Conservation (phyloP, 2,113 vertebrate species). For the Dicentrarchus labrax region DNA sequence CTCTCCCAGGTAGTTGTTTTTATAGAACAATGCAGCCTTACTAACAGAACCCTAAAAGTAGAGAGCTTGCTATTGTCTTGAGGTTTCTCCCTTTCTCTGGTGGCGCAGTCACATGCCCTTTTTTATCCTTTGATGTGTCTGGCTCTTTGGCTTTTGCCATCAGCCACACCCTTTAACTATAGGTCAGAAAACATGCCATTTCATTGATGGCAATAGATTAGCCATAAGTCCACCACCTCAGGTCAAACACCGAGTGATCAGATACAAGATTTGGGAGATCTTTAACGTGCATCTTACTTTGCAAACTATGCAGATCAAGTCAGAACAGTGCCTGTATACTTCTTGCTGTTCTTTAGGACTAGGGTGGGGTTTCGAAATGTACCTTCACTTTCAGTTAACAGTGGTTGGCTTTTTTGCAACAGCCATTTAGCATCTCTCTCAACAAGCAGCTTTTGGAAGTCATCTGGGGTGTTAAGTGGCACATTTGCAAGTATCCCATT, state of each 20-base stretch:
- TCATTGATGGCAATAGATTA: slow-evolving; percentile 55
- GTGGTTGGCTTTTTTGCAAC: slow-evolving; percentile 24
- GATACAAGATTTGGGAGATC: slow-evolving; percentile 37
- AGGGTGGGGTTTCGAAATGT: slow-evolving; percentile 17
- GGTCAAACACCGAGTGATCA: slow-evolving; percentile 61
- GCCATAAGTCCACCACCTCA: slow-evolving; percentile 74
- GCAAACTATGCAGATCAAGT: slow-evolving; percentile 73
- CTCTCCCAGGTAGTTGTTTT: slow-evolving; percentile 51
- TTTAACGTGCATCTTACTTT: slow-evolving; percentile 57
- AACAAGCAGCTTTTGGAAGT: slow-evolving; percentile 26
- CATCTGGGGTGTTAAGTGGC: background rate
- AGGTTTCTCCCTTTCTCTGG: slow-evolving; percentile 30
- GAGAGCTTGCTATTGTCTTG: slow-evolving; percentile 38
- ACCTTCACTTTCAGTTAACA: background rate
- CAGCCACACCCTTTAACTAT: slow-evolving; percentile 60
- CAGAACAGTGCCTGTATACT: slow-evolving; percentile 53
- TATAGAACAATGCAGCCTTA: slow-evolving; percentile 65
- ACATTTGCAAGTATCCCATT: background rate
- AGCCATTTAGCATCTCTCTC: slow-evolving; percentile 28
- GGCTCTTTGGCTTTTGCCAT: slow-evolving; percentile 27
- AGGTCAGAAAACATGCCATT: slow-evolving; percentile 59
- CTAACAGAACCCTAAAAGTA: slow-evolving; percentile 39
- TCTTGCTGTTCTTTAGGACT: slow-evolving; percentile 49
- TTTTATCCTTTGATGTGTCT: slow-evolving; percentile 11
- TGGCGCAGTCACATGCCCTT: slow-evolving; percentile 28